phyloP scores from a whole-genome alignment of 2,113 vertebrate species.

The Pipra filicauda region DNA sequence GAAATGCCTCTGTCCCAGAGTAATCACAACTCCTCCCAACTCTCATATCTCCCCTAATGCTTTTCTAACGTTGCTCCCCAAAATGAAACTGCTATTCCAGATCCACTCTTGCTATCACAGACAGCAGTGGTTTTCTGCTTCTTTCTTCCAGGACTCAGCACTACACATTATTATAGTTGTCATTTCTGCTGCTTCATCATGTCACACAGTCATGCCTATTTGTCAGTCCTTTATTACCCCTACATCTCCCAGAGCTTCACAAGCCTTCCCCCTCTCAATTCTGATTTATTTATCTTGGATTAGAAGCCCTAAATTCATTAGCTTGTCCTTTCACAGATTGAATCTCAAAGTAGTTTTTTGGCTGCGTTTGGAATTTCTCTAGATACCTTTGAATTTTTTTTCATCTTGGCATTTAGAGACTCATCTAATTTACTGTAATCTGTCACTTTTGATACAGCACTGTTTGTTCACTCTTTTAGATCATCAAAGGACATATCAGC shows the following conservation, averaged over 20 bases:
- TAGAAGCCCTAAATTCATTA: conserved; percentile 32
- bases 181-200: conserved; percentile 12
- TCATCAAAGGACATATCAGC: background rate
- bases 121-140: background rate
- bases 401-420: background rate
- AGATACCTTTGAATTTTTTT: background rate
- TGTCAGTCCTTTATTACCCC: conserved; percentile 9
- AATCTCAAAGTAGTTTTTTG: conserved; percentile 23
- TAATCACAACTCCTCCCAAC: background rate
- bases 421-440: background rate
- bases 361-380: conserved; percentile 6
- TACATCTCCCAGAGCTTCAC: background rate
- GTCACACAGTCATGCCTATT: background rate
- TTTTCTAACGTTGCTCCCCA: background rate
- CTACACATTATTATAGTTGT: background rate
- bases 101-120: background rate
- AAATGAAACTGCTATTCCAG: background rate
- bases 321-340: background rate
- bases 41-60: background rate
- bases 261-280: background rate
- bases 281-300: conserved; percentile 21
- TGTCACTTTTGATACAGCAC: background rate
- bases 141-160: background rate
- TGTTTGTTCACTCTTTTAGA: conserved; percentile 7
- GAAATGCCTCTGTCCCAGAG: background rate